Conservation (phyloP, 2,888 invertebrate species). For the Halictus quadricinctus region DNA sequence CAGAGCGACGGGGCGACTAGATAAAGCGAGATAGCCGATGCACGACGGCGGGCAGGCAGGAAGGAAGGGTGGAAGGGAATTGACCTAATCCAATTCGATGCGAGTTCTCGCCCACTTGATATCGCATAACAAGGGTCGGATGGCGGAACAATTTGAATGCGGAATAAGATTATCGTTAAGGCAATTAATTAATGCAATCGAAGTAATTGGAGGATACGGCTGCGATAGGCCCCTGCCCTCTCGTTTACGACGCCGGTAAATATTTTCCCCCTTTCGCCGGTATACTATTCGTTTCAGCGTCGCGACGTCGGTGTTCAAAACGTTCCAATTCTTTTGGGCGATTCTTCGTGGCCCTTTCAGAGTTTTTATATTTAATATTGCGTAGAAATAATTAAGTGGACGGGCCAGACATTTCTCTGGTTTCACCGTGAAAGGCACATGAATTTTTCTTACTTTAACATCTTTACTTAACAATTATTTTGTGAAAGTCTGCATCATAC, state of each 20-base stretch:
- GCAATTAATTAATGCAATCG: conserved; percentile 69
- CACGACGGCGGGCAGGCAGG: conserved; percentile 25
- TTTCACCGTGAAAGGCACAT: too few species aligned
- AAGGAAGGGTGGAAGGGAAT: conserved; percentile 61
- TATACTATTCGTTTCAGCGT: neutral
- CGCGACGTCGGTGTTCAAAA: too few species aligned
- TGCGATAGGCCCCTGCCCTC: conserved; percentile 26
- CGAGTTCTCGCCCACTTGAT: conserved; percentile 72
- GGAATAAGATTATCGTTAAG: conserved; percentile 71
- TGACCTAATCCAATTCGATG: conserved; percentile 73
- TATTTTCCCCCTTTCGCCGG: neutral
- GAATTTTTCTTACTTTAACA: too few species aligned
- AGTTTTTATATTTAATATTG: too few species aligned
- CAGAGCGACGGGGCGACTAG: conserved; percentile 23
- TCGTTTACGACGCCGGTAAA: neutral
- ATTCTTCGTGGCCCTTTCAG: too few species aligned
- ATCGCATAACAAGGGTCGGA: conserved; percentile 70
- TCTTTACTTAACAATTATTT: too few species aligned
- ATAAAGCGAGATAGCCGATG: conserved; percentile 55
- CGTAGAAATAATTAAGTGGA: too few species aligned
- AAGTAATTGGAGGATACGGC: conserved; percentile 58
- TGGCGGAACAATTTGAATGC: conserved; percentile 70
- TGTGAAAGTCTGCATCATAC: too few species aligned
- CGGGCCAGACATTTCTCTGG: too few species aligned
- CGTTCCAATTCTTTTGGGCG: neutral